Conservation (phyloP, 2,888 invertebrate genomes). For the Anoplius nigerrimus region DNA sequence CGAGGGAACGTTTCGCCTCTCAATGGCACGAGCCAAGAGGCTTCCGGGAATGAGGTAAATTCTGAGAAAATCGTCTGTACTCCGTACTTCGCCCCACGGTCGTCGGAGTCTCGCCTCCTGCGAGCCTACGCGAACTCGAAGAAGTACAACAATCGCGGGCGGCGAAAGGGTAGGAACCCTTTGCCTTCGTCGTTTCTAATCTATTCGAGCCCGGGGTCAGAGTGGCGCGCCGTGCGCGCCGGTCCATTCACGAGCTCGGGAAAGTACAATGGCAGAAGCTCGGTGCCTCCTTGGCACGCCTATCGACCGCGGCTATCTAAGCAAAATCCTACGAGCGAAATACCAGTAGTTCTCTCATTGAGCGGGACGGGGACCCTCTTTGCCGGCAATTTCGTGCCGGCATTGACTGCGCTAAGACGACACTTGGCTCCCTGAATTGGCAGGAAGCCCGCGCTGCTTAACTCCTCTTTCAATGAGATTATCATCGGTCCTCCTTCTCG, state of each 20-base stretch:
- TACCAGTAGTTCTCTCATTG: slow-evolving; percentile 56
- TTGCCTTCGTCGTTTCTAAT: slow-evolving; percentile 44
- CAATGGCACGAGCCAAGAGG: slow-evolving; percentile 15
- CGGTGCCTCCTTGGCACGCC: slow-evolving; percentile 49
- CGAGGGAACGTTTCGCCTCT: no score
- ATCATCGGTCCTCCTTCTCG: slow-evolving; percentile 50
- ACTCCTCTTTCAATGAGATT: slow-evolving; percentile 69
- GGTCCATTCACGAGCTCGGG: slow-evolving; percentile 50
- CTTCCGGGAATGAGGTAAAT: slow-evolving; percentile 3
- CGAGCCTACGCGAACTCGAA: slow-evolving; percentile 15
- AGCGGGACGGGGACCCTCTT: slow-evolving; percentile 35
- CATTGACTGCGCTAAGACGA: slow-evolving; percentile 59
- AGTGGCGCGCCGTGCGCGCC: slow-evolving; percentile 22
- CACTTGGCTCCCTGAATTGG: slow-evolving; percentile 68
- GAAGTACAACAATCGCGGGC: slow-evolving; percentile 32
- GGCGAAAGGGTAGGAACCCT: slow-evolving; percentile 30
- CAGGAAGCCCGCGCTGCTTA: slow-evolving; percentile 69
- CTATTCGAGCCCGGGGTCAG: slow-evolving; percentile 42
- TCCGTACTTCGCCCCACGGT: no score
- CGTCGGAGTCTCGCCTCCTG: background rate
- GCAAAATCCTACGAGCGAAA: slow-evolving; percentile 58
- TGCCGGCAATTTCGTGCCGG: slow-evolving; percentile 54
- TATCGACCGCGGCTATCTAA: slow-evolving; percentile 57
- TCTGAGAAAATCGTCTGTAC: background rate
- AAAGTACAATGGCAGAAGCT: slow-evolving; percentile 36